Conservation (phyloP, 2,113 vertebrate species). For the Uria lomvia region DNA sequence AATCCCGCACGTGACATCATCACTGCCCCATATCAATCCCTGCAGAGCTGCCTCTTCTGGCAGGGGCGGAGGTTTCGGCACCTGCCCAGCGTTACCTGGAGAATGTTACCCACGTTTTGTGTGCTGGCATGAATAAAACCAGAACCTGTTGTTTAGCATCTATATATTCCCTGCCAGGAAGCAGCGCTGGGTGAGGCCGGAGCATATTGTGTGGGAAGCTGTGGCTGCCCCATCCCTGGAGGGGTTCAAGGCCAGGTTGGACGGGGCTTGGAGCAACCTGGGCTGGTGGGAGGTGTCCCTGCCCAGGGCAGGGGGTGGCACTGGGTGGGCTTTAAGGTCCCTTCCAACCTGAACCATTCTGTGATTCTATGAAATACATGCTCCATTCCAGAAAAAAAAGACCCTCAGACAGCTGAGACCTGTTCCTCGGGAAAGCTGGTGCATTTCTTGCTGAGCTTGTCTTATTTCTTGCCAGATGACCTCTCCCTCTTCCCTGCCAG, state of each 20-base stretch:
- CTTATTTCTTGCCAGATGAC: background rate
- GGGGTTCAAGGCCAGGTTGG: background rate
- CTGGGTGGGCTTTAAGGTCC: background rate
- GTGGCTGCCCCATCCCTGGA: background rate
- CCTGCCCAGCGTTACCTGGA: accelerated
- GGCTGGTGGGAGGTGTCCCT: background rate
- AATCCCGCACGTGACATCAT: background rate
- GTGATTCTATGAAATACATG: background rate
- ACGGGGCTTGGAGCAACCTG: background rate
- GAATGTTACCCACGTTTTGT: background rate
- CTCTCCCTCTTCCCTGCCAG: background rate
- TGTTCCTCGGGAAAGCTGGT: background rate
- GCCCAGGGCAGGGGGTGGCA: background rate
- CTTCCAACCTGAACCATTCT: background rate
- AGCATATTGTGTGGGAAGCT: background rate
- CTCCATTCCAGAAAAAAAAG: background rate
- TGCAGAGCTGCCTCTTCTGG: background rate
- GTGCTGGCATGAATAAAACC: background rate
- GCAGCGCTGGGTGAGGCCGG: background rate
- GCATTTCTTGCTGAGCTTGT: background rate
- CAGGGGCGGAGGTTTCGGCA: background rate
- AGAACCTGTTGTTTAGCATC: background rate
- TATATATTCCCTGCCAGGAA: background rate
- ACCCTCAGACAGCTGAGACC: background rate
- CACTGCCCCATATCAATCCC: background rate